Evolutionary conservation across 2,888 invertebrate genomes (phyloP), one percentile per base, ranked within the genome.

Genomic region (Reticulitermes lucifugus): DNA sequence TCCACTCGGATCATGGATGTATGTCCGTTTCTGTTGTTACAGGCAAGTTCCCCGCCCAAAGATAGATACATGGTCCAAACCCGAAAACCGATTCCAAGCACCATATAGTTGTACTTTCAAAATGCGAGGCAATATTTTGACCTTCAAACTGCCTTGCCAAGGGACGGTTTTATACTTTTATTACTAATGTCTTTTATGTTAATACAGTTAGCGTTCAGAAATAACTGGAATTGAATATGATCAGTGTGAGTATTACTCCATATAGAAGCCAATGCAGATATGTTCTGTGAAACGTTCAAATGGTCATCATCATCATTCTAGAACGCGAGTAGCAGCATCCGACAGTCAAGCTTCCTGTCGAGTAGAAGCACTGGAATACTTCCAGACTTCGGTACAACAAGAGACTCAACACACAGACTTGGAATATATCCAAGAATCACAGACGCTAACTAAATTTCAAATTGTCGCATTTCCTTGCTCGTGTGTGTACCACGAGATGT

Each of bases 361-460:
- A 73, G 73, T 41, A 73, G 73, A 5, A 14, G 21, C 41, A 73
- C 73, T 73, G 73, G 73, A 73, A 41, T 29, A 73, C 35, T 73
- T 73, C 73, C 73, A 73, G 73, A 29, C 18, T 21, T 18, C 41
- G 12, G 21, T 41, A 73, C 73, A 73, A 41, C 73, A 73, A 22
- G 35, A 73, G 41, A 4, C 18, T 0, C 41, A 35, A 73, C 73
- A 73, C 73, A 73, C 41, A 73, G 41, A 73, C 79, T 79, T 79
- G 79, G 79, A 79, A n/a, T 25, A 21, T 25, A n/a, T 35, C 79
- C 79, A 79, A 79, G 55, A 79, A 51, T 55, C 46, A 79, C 79
- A 51, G 43, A 79, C 79, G 79, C 55, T 79, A 79, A 79, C 46
- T 51, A 51, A 79, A 79, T 51, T 79, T 79, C 51, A 22, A n/a